Conservation (phyloP, 2,888 invertebrate species). For the Pseudococcus viburni region DNA sequence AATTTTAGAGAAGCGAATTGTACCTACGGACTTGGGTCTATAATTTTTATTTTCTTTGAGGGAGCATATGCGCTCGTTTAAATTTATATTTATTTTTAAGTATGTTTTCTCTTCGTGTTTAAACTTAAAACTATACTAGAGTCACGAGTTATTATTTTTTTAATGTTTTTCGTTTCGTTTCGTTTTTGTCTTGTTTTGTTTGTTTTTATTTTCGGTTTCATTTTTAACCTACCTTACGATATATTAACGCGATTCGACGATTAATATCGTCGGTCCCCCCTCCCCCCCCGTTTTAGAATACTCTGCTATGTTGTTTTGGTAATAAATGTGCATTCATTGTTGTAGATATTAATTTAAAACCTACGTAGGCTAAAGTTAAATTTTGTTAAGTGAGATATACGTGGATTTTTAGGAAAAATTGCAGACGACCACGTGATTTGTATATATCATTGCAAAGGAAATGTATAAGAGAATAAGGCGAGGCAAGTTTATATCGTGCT, state of each 20-base stretch:
- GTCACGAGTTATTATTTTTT: constrained; percentile 34
- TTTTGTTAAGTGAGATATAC: constrained; percentile 53
- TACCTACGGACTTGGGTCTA: constrained; percentile 4
- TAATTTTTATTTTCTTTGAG: constrained; percentile 21
- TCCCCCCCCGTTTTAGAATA: not conserved
- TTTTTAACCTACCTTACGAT: constrained; percentile 12
- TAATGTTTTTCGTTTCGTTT: not conserved
- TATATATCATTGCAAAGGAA: constrained; percentile 38
- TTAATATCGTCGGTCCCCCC: not conserved
- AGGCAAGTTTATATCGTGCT: constrained; percentile 61
- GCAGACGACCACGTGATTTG: constrained; percentile 37
- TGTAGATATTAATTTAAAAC: constrained; percentile 55
- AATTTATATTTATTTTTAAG: constrained; percentile 36
- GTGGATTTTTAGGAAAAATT: constrained; percentile 12
- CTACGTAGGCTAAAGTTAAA: constrained; percentile 42
- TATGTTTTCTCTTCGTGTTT: constrained; percentile 38
- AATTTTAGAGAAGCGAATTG: constrained; percentile 37
- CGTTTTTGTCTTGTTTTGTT: not conserved
- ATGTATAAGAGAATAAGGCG: constrained; percentile 51
- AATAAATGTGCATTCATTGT: constrained; percentile 57
- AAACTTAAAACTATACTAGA: not conserved
- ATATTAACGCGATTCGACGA: constrained; percentile 11
- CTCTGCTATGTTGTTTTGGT: constrained; percentile 45
- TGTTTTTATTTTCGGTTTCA: not conserved
- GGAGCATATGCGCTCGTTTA: constrained; percentile 54